These are phyloP conservation scores for Alentia gelatinosa DNA, from an alignment of 2,888 invertebrate genomes.

Conservation along the genomic window DNA sequence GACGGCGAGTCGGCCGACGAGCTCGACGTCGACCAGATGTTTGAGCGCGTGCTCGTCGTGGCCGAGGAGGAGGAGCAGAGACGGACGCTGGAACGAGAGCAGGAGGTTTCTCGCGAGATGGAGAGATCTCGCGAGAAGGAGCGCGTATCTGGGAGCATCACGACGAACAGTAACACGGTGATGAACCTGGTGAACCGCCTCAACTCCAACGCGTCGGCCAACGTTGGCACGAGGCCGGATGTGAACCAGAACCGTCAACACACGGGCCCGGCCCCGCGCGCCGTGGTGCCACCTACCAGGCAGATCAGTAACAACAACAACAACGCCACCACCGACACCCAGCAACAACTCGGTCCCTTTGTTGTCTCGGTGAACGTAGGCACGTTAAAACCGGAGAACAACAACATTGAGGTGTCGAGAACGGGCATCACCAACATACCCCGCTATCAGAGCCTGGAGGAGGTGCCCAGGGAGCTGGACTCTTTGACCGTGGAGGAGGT, in stretches of 20 bases:
- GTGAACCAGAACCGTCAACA: constrained; percentile 14
- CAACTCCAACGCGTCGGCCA: background rate
- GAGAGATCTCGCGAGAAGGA: background rate
- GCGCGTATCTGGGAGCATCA: background rate
- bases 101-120: background rate
- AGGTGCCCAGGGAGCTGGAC: constrained; percentile 61
- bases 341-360: constrained; percentile 18
- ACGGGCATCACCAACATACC: background rate
- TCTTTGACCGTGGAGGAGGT: constrained; percentile 62
- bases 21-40: constrained; percentile 47
- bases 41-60: constrained; percentile 33
- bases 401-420: constrained; percentile 12
- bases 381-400: constrained; percentile 2
- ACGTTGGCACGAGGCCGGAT: background rate
- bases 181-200: constrained; percentile 42
- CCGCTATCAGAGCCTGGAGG: constrained; percentile 53
- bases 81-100: background rate
- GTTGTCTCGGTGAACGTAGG: constrained; percentile 49
- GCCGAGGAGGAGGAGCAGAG: constrained; percentile 50
- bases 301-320: constrained; percentile 43
- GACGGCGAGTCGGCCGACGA: constrained; percentile 45
- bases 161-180: constrained; percentile 34
- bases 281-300: constrained; percentile 48
- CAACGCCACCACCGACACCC: background rate
- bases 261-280: background rate